These are phyloP conservation scores for Erpobdella octoculata DNA, from an alignment of 2,888 invertebrate genomes.

Conservation along the genomic window DNA sequence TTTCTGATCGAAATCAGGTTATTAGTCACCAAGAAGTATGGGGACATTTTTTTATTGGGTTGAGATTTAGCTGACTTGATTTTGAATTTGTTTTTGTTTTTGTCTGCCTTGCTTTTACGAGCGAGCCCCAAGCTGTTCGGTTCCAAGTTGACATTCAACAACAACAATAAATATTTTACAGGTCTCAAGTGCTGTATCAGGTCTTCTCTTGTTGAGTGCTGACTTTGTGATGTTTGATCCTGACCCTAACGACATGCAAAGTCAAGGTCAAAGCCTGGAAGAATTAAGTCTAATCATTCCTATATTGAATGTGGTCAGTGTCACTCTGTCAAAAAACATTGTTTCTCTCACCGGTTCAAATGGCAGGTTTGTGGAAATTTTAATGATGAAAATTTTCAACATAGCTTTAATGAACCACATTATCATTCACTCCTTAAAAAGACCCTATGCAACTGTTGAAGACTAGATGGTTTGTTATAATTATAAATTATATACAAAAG, in stretches of 20 bases:
- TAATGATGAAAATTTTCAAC: too few relatives aligned
- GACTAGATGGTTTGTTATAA: too few relatives aligned
- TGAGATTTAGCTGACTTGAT: background rate
- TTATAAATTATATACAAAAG: too few relatives aligned
- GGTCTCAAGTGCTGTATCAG: background rate
- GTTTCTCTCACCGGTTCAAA: too few relatives aligned
- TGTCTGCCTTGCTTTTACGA: too few relatives aligned
- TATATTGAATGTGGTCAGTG: background rate
- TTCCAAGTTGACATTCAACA: background rate
- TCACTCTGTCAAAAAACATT: background rate
- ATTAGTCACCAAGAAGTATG: background rate
- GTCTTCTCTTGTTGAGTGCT: slow-evolving; percentile 13
- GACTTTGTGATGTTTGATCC: slow-evolving; percentile 25
- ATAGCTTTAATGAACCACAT: too few relatives aligned
- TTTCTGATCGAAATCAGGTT: background rate
- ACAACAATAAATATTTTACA: background rate
- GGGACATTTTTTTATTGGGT: background rate
- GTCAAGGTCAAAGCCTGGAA: background rate
- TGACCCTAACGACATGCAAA: background rate
- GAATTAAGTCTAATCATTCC: slow-evolving; percentile 2
- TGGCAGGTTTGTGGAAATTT: too few relatives aligned
- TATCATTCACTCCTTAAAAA: too few relatives aligned
- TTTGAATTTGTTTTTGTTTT: background rate
- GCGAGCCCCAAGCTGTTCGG: too few relatives aligned
- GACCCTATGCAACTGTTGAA: too few relatives aligned